phyloP scores from a whole-genome alignment of 2,797 vertebrate species.

The Gephyroberyx darwinii region DNA sequence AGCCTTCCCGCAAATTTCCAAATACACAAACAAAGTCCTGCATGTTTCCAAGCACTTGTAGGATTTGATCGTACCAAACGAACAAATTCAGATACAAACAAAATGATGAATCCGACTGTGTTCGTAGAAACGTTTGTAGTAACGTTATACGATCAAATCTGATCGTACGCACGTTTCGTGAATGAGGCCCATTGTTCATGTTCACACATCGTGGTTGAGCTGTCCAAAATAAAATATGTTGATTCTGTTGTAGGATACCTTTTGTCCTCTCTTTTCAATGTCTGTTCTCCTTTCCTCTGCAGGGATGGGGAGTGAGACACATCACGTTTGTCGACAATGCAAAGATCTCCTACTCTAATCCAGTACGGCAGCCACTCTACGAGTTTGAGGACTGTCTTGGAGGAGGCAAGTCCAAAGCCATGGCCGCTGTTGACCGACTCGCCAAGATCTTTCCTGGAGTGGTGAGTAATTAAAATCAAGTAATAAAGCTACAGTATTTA shows the following conservation, averaged over 20 bases:
- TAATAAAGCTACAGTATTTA: neutral
- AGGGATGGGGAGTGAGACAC: slow-evolving; percentile 98
- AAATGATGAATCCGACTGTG: no score
- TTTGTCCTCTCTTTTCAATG: neutral
- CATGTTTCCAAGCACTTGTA: no score
- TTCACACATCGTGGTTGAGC: neutral
- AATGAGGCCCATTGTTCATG: no score
- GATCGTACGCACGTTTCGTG: no score
- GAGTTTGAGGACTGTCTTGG: slow-evolving; percentile 96
- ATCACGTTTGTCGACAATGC: slow-evolving; percentile 98
- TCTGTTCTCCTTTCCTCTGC: slow-evolving; percentile 18
- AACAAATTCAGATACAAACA: no score
- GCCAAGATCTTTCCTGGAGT: slow-evolving; percentile 97
- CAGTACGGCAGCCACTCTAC: slow-evolving; percentile 94
- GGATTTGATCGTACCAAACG: no score
- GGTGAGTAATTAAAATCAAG: slow-evolving; percentile 77
- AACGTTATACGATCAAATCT: no score
- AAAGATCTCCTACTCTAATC: slow-evolving; percentile 98
- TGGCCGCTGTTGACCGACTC: slow-evolving; percentile 91
- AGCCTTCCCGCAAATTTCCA: no score
- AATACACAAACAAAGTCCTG: no score
- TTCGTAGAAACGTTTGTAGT: no score
- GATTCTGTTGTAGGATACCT: neutral
- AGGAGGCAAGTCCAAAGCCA: slow-evolving; percentile 92
- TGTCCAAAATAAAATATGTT: neutral